Evolutionary conservation across 2,113 vertebrate species (phyloP).

Genomic region (Gobiocypris rarus): DNA sequence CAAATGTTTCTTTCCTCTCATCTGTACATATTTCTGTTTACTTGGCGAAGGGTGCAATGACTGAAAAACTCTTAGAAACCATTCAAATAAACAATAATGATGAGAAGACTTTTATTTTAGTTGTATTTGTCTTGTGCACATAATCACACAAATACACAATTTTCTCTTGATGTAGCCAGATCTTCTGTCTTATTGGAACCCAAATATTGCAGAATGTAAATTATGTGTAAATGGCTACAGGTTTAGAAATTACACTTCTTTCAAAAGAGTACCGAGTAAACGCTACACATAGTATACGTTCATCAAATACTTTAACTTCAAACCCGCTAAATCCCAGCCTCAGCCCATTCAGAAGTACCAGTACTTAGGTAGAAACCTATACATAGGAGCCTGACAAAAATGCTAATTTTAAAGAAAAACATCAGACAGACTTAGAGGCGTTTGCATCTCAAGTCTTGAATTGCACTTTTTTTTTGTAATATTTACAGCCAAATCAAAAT

Average conservation of each 20-base stretch:
- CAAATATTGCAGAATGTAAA: neutral
- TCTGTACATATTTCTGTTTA: conserved; percentile 6
- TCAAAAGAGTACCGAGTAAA: no score
- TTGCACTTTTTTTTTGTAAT: no score
- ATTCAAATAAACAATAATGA: conserved; percentile 14
- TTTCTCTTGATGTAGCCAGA: neutral
- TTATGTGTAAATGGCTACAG: no score
- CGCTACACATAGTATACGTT: no score
- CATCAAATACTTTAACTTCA: no score
- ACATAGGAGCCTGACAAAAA: no score
- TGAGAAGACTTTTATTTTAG: neutral
- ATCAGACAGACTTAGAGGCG: no score
- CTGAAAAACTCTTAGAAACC: conserved; percentile 1
- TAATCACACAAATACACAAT: neutral
- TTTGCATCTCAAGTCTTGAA: no score
- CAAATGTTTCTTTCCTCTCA: neutral
- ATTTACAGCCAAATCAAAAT: neutral
- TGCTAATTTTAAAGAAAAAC: no score
- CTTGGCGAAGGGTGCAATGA: neutral
- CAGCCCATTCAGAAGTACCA: no score
- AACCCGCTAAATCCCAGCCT: no score
- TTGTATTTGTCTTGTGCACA: neutral
- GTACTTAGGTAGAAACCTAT: no score
- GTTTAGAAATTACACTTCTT: neutral
- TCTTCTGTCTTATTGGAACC: neutral